These are phyloP conservation scores for Enteromius mattozi DNA, from an alignment of 2,797 vertebrate genomes.

Conservation along the genomic window DNA sequence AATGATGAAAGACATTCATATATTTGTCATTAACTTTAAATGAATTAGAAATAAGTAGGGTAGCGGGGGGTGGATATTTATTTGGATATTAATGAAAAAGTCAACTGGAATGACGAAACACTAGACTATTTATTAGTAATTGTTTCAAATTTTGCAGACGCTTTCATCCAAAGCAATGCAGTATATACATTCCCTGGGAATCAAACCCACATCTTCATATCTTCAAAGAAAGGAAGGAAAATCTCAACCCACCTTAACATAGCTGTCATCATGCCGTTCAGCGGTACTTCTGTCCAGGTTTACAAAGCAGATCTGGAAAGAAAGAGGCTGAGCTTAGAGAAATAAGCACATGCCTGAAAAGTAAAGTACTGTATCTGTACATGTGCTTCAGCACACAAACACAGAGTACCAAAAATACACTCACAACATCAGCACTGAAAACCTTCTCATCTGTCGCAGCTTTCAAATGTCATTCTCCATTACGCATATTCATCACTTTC, in stretches of 20 bases:
- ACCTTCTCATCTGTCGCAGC: background rate
- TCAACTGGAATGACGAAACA: background rate
- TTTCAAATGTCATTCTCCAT: background rate
- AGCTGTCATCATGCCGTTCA: conserved; percentile 78
- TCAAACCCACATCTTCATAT: background rate
- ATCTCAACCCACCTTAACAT: conserved; percentile 83
- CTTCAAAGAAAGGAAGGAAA: background rate
- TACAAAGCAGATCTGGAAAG: conserved; percentile 91
- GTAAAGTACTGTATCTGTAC: background rate
- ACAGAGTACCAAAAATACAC: background rate
- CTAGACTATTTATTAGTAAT: conserved; percentile 1
- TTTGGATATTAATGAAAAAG: background rate
- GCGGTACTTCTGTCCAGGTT: conserved; percentile 85
- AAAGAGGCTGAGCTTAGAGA: conserved; percentile 35
- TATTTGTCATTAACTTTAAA: conserved; percentile 31
- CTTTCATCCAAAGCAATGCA: background rate
- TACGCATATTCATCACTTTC: background rate
- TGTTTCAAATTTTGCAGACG: background rate
- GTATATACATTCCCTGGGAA: too few relatives aligned
- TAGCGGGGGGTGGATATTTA: background rate
- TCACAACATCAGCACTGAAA: background rate
- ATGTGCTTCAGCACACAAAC: background rate
- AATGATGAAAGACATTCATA: conserved; percentile 29
- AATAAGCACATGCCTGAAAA: background rate
- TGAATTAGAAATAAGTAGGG: conserved; percentile 9